phyloP scores from a whole-genome alignment of 1,140 invertebrate species.

The Doryteuthis pealeii region DNA sequence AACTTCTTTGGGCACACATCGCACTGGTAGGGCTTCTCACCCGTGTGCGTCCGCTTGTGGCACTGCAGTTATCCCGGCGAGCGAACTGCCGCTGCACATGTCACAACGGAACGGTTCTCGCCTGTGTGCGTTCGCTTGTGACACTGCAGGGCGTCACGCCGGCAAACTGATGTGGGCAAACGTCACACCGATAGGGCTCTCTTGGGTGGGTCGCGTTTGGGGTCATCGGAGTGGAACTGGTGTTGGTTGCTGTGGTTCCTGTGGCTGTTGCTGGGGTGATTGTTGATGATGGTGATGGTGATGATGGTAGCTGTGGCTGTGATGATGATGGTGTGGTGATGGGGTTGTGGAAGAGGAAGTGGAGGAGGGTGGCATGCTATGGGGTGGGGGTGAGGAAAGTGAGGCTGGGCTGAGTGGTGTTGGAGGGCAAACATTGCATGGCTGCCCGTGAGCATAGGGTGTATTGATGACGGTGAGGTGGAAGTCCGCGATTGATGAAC shows the following conservation, averaged over 20 bases:
- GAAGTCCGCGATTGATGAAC: not conserved
- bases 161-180: slow-evolving; percentile 34
- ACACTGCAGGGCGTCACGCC: slow-evolving; percentile 28
- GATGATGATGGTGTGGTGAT: not conserved
- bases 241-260: not conserved
- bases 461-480: not conserved
- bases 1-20: slow-evolving; percentile 52
- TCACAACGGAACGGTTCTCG: slow-evolving; percentile 10
- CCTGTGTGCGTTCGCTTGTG: slow-evolving; percentile 64
- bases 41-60: slow-evolving; percentile 54
- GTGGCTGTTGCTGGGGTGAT: not conserved
- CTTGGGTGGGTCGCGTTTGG: slow-evolving; percentile 76
- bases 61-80: slow-evolving; percentile 10
- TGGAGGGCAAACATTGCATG: not conserved
- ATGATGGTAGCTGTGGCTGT: not conserved
- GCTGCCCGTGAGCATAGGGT: not conserved
- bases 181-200: slow-evolving; percentile 78
- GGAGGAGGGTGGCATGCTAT: not conserved
- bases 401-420: not conserved
- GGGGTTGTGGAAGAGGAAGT: not conserved
- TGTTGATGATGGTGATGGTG: not conserved
- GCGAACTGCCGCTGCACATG: slow-evolving; percentile 15
- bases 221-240: not conserved
- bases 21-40: slow-evolving; percentile 33
- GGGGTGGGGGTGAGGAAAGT: not conserved